These are phyloP conservation scores for Sinodicranocentrus sp. DNA, from an alignment of 2,888 invertebrate genomes.

Conservation along the genomic window DNA sequence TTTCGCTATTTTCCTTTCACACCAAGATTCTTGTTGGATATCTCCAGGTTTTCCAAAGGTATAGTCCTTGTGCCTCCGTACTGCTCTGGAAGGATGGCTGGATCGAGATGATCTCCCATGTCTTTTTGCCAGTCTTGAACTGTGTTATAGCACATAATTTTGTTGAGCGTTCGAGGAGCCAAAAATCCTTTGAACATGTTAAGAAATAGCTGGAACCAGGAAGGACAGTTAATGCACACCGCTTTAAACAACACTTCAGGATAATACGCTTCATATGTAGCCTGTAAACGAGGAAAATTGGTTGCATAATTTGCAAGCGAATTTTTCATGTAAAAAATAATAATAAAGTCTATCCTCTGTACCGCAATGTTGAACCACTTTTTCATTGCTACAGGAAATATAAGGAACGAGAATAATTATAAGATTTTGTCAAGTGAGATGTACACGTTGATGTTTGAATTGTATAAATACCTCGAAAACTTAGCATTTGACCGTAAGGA, in stretches of 20 bases:
- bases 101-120: neutral
- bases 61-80: slow-evolving; percentile 1
- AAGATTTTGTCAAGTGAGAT: no score
- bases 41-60: neutral
- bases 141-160: slow-evolving; percentile 2
- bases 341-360: no score
- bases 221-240: slow-evolving; percentile 37
- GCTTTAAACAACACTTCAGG: slow-evolving; percentile 34
- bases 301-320: neutral
- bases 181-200: slow-evolving; percentile 34
- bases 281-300: neutral
- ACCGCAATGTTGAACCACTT: slow-evolving; percentile 42
- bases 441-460: no score
- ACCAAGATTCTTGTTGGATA: no score
- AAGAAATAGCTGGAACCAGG: slow-evolving; percentile 31
- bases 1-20: no score
- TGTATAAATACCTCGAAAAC: slow-evolving; percentile 19
- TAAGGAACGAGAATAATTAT: no score
- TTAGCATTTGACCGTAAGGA: slow-evolving; percentile 40
- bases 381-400: slow-evolving; percentile 20
- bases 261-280: slow-evolving; percentile 34
- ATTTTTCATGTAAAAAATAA: no score
- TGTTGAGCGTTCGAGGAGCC: slow-evolving; percentile 11
- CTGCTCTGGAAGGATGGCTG: slow-evolving; percentile 9
- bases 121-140: slow-evolving; percentile 18